Conservation (phyloP, 1,140 invertebrate species). For the Trichonephila inaurata region DNA sequence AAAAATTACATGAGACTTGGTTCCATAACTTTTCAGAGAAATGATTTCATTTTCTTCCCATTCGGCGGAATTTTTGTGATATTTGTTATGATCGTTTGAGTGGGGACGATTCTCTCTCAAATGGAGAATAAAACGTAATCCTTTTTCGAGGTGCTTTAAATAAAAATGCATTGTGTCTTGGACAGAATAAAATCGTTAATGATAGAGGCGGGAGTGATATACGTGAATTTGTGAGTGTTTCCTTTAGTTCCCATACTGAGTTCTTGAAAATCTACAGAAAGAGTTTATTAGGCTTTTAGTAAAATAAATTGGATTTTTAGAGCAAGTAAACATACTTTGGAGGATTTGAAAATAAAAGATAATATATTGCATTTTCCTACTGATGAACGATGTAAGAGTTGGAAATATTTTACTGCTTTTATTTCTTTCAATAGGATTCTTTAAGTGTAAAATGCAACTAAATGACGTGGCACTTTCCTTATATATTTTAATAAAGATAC, state of each 20-base stretch:
- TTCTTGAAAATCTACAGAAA: neutral
- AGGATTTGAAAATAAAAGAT: too few relatives aligned
- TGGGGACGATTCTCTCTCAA: neutral
- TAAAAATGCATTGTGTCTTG: neutral
- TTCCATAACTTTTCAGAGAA: conserved; percentile 4
- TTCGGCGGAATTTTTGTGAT: neutral
- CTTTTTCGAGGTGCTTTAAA: conserved; percentile 16
- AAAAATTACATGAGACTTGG: conserved; percentile 39
- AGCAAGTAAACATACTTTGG: too few relatives aligned
- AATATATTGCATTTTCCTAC: too few relatives aligned
- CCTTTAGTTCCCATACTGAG: neutral
- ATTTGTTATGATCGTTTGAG: conserved; percentile 28
- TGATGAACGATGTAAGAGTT: too few relatives aligned
- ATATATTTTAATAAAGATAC: too few relatives aligned
- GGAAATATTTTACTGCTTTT: too few relatives aligned
- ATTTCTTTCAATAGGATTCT: too few relatives aligned
- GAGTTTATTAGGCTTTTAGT: neutral
- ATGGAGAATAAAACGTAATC: conserved; percentile 39
- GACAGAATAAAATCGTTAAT: neutral
- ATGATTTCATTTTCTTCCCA: conserved; percentile 33
- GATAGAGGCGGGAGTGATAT: neutral
- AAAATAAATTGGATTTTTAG: neutral
- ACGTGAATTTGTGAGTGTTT: neutral
- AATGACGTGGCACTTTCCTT: too few relatives aligned
- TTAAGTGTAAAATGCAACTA: too few relatives aligned